phyloP scores from a whole-genome alignment of 2,888 invertebrate species.

The Tetanocera ferruginea region DNA sequence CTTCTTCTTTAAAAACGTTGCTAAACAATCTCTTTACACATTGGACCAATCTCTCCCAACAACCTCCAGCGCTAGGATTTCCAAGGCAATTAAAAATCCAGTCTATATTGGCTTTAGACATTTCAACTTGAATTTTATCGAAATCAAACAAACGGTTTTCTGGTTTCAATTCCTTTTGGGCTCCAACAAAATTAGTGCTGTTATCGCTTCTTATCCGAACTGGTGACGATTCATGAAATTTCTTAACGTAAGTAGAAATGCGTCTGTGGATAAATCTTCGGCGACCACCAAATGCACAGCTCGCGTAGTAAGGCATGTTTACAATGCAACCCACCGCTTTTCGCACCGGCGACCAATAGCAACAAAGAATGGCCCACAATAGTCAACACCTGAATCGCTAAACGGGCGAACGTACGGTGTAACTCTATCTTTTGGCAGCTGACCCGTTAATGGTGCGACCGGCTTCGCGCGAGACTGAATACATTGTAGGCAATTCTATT shows the following conservation, averaged over 20 bases:
- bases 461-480: constrained; percentile 33
- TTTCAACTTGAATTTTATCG: constrained; percentile 21
- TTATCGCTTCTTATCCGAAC: too few species aligned
- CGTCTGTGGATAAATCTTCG: constrained; percentile 43
- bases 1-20: too few species aligned
- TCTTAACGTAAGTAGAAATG: constrained; percentile 44
- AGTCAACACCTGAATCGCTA: constrained; percentile 7
- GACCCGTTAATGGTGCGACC: constrained; percentile 13
- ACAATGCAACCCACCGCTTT: neutral
- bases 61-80: constrained; percentile 49
- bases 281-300: constrained; percentile 45
- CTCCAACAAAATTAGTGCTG: constrained; percentile 13
- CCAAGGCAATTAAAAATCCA: constrained; percentile 42
- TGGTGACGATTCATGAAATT: constrained; percentile 47
- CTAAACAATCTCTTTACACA: too few species aligned
- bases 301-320: constrained; percentile 8
- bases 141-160: constrained; percentile 36
- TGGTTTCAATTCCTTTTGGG: constrained; percentile 34
- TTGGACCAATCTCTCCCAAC: too few species aligned
- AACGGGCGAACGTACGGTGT: neutral
- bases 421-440: neutral
- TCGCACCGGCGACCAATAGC: neutral
- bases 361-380: neutral
- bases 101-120: too few species aligned
- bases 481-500: too few species aligned